These are phyloP conservation scores for Baryphthengus martii DNA, from an alignment of 2,113 vertebrate species.

Conservation along the genomic window DNA sequence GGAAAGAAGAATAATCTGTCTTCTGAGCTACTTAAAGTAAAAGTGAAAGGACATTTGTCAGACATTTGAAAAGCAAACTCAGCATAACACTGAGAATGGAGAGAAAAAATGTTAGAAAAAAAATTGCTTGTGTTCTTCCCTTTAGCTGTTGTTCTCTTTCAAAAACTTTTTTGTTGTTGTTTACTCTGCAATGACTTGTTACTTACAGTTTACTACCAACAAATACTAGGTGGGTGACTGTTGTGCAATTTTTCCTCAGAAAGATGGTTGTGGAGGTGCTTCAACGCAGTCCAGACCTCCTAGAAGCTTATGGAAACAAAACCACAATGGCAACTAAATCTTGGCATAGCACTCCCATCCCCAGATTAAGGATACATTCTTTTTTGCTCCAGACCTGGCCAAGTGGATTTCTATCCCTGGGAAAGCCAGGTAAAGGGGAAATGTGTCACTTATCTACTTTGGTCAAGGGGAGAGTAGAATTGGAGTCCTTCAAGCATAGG, in stretches of 20 bases:
- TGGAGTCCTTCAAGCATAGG: neutral
- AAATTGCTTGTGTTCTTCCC: neutral
- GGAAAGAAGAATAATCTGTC: neutral
- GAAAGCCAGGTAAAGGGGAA: neutral
- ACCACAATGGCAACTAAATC: neutral
- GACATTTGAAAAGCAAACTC: neutral
- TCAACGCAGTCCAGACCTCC: neutral
- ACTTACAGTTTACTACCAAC: neutral
- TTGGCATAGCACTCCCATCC: neutral
- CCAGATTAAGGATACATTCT: neutral
- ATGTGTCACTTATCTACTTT: neutral
- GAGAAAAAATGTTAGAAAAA: neutral
- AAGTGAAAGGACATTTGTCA: conserved; percentile 18
- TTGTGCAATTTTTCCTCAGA: neutral
- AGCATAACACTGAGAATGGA: neutral
- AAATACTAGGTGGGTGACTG: neutral
- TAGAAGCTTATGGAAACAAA: neutral
- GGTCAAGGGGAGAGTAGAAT: neutral
- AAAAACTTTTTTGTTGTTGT: neutral
- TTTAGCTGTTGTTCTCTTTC: neutral
- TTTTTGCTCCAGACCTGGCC: neutral
- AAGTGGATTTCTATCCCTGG: neutral
- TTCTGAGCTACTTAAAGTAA: neutral
- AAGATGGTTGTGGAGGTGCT: neutral
- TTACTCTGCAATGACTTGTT: neutral